A percentile compares a stretch with the other conserved stretches of the same genome.
phyloP scores from a whole-genome alignment of 2,797 vertebrate species.

The Pipistrellus pygmaeus region DNA sequence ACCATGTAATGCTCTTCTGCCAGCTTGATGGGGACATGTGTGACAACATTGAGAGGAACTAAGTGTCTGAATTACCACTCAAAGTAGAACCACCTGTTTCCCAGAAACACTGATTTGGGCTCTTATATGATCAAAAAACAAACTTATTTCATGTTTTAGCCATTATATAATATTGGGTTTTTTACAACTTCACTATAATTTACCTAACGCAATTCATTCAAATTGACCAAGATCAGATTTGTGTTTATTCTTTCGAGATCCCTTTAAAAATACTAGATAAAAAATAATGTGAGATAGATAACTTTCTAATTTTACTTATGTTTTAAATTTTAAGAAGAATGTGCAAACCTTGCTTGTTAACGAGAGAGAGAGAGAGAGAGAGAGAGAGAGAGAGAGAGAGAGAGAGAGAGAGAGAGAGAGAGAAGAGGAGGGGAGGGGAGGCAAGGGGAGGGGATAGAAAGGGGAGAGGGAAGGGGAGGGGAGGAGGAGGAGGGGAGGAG shows the following conservation, averaged over 20 bases:
- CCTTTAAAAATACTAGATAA: conserved; percentile 6
- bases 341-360: not conserved
- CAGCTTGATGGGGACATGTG: not conserved
- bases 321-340: conserved; percentile 30
- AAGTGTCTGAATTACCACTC: not conserved
- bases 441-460: not conserved
- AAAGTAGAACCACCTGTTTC: not conserved
- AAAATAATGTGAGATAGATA: not conserved
- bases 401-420: not conserved
- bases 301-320: not conserved
- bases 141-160: conserved; percentile 46
- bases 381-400: not conserved
- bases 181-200: not conserved
- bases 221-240: not conserved
- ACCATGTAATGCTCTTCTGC: not conserved
- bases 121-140: conserved; percentile 37
- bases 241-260: not conserved
- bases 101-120: not conserved
- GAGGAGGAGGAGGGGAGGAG: accelerated
- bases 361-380: not conserved
- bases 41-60: not conserved
- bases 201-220: not conserved
- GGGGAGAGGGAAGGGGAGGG: not conserved
- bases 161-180: not conserved
- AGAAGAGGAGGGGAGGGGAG: accelerated